Conservation (phyloP, 2,888 invertebrate genomes). For the Pandemis heparana region DNA sequence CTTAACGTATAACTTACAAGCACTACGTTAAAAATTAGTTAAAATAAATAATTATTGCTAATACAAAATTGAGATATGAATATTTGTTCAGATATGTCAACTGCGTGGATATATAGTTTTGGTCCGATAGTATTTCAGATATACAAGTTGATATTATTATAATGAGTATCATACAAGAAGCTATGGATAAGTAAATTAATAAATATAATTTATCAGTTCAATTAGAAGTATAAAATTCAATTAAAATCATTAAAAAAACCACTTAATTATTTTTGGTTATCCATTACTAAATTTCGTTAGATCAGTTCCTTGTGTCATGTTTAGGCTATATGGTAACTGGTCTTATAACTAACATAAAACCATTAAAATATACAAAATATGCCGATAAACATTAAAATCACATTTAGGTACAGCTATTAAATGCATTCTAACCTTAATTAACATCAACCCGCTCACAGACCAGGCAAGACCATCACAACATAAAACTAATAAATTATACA, state of each 20-base stretch:
- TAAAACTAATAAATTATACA: constrained; percentile 43
- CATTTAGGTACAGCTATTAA: constrained; percentile 53
- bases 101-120: constrained; percentile 70
- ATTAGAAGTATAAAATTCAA: constrained; percentile 15
- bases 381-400: constrained; percentile 45
- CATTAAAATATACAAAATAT: constrained; percentile 39
- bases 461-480: constrained; percentile 66
- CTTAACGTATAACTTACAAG: constrained; percentile 10
- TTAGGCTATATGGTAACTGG: constrained; percentile 41
- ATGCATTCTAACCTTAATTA: constrained; percentile 47
- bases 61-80: constrained; percentile 73
- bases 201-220: constrained; percentile 27
- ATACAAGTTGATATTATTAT: constrained; percentile 28
- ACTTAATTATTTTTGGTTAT: constrained; percentile 29
- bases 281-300: constrained; percentile 21
- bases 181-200: constrained; percentile 46
- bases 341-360: constrained; percentile 41
- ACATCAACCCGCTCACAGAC: constrained; percentile 40
- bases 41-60: constrained; percentile 68
- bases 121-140: constrained; percentile 66
- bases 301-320: constrained; percentile 41
- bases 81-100: constrained; percentile 77
- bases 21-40: constrained; percentile 32
- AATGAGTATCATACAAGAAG: constrained; percentile 24
- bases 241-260: constrained; percentile 15